phyloP scores from a whole-genome alignment of 2,888 invertebrate species.

The Bombylius discolor region DNA sequence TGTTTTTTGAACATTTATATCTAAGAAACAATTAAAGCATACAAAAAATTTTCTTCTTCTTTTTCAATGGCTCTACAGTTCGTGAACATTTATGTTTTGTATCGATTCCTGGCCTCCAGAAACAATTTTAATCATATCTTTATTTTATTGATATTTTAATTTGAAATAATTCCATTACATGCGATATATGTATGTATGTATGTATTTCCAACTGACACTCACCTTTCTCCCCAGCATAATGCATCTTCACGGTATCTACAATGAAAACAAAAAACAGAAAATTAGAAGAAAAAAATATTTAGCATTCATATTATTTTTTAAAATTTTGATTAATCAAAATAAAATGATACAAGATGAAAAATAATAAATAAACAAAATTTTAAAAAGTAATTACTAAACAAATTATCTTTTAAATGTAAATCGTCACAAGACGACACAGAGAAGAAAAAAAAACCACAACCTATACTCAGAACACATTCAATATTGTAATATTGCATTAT shows the following conservation, averaged over 20 bases:
- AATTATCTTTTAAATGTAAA: constrained; percentile 10
- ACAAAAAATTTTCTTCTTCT: too few species aligned
- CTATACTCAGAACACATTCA: too few species aligned
- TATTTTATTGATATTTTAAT: too few species aligned
- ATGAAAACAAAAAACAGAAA: constrained; percentile 33
- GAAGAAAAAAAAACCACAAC: neutral
- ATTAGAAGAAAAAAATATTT: constrained; percentile 8
- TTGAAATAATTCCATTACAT: too few species aligned
- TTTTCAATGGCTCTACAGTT: too few species aligned
- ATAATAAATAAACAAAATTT: neutral
- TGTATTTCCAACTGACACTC: constrained; percentile 26
- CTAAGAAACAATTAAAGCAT: too few species aligned
- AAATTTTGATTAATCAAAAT: constrained; percentile 1
- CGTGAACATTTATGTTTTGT: too few species aligned
- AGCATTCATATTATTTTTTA: neutral
- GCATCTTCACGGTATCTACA: constrained; percentile 80
- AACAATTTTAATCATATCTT: too few species aligned
- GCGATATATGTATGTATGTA: too few species aligned
- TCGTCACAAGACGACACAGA: constrained; percentile 1
- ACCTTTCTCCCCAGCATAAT: constrained; percentile 83
- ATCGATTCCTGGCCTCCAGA: too few species aligned
- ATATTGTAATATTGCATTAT: neutral
- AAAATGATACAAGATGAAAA: neutral
- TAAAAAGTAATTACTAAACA: constrained; percentile 3
- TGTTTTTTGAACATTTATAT: too few species aligned